Conservation (phyloP, 2,113 vertebrate species). For the Lycocorax pyrrhopterus region DNA sequence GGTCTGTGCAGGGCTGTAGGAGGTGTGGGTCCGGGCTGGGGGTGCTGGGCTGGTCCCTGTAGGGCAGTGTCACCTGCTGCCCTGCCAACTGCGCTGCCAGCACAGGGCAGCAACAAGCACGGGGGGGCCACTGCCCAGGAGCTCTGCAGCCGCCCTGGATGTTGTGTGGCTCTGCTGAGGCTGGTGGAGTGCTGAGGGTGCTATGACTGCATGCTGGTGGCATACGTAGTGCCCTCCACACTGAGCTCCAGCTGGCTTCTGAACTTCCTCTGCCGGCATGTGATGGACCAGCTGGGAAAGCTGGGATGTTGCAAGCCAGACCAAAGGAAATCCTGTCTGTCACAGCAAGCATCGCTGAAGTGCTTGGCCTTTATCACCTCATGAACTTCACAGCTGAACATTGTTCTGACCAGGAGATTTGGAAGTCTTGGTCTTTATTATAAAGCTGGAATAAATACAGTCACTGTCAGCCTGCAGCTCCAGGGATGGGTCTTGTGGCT, state of each 20-base stretch:
- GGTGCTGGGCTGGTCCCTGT: background rate
- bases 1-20: background rate
- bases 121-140: background rate
- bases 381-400: background rate
- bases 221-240: rapidly evolving
- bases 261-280: background rate
- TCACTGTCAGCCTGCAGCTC: background rate
- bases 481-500: background rate
- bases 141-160: background rate
- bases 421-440: background rate
- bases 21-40: background rate
- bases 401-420: rapidly evolving
- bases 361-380: background rate
- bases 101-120: no score
- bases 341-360: rapidly evolving
- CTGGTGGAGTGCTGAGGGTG: background rate
- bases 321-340: background rate
- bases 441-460: background rate
- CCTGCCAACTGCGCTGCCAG: rapidly evolving
- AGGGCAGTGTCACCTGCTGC: background rate
- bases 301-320: background rate
- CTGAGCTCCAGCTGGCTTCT: background rate
- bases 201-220: background rate
- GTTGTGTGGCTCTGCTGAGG: background rate
- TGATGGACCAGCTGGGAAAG: background rate